Evolutionary conservation across 2,888 invertebrate genomes (phyloP), one percentile per base, ranked within the genome.

Genomic region (Drosophila picticornis): DNA sequence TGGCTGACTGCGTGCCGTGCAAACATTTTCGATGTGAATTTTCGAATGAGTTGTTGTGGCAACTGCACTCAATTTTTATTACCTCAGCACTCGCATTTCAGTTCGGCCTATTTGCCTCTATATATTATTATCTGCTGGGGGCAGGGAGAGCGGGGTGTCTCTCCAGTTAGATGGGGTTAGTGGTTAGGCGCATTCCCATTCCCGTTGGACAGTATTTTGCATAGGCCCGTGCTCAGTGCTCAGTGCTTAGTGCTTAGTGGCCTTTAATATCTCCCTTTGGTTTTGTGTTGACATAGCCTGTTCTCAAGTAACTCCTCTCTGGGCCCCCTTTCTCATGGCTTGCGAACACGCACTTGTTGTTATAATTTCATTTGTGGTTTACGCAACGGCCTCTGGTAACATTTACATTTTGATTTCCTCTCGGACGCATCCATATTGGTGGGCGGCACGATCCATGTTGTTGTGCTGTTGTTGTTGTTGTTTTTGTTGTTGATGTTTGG

Each of bases 331-430:
- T 22, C 48, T 10, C 34, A 19, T 29, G n/a, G 29, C 46, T 27
- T 29, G 43, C 27, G 27, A 52, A 29, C 75, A 73, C 73, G 61
- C 65, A 77, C 59, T 79, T 66, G 73, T 52, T 63, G 84, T 73
- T 83, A 88, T 88, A 88, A 84, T 84, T 84, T 88, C 84, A 84
- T 84, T 84, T 81, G 87, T 68, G 80, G 75, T 63, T 79, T 70
- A 51, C 65, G 63, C 80, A 65, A 71, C 40, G 72, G 66, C 76
- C 71, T 60, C 67, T 73, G 84, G 75, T 71, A 69, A 84, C 85
- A 86, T 86, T 86, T 90, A 88, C 86, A 86, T 86, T 83, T 86
- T 88, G 83, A 90, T 90, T 88, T 88, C 79, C 81, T 77, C 59
- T 68, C 80, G 88, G 85, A 76, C 80, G 72, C 81, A 70, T 69